Evolutionary conservation across 2,113 vertebrate genomes (phyloP), one percentile per base, ranked within the genome.

Genomic region (Cariama cristata): DNA sequence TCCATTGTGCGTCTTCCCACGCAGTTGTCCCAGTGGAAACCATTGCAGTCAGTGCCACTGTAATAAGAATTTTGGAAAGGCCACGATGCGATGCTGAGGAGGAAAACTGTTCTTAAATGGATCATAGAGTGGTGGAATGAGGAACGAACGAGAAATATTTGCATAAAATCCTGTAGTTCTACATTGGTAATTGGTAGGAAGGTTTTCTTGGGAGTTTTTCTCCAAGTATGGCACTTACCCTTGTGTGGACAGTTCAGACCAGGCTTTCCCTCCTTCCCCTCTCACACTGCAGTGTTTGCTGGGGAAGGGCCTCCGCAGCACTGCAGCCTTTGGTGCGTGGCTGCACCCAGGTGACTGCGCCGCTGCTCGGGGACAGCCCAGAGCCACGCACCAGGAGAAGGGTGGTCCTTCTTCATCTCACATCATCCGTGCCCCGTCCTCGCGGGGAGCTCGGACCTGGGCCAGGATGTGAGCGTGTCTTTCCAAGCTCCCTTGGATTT

Each of bases 401-500:
- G 42, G 27, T 53, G 30, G 33, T 18, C 44, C n/a, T 30, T 82
- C 13, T 0, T 8, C 44, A 15, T 40, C 49, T 9, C 80, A 4
- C 1, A 0, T 27, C 55, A 27, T 9, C 47, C 2, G 1, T 1
- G 1, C 4, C 28, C 60, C 0, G 0, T 69, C 20, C 55, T 60
- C 0, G 0, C 9, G 47, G 47, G 0, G 14, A 86, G 75, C 42
- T 38, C 3, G 0, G 53, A 62, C 45, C 69, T 26, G 23, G 64
- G 26, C 66, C 16, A 26, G 86, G 26, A 17, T 9, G 2, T 0
- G 15, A 4, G 9, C 2, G 0, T 2, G 16, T 49, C 13, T 22
- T 83, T 49, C 49, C 72, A 40, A 44, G 35, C 47, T 95, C 30
- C 64, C 0, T 3, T 28, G 73, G 68, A 44, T 81, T 87, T 62